Evolutionary conservation across 2,888 invertebrate genomes (phyloP).

Genomic region (Netelia melanura): DNA sequence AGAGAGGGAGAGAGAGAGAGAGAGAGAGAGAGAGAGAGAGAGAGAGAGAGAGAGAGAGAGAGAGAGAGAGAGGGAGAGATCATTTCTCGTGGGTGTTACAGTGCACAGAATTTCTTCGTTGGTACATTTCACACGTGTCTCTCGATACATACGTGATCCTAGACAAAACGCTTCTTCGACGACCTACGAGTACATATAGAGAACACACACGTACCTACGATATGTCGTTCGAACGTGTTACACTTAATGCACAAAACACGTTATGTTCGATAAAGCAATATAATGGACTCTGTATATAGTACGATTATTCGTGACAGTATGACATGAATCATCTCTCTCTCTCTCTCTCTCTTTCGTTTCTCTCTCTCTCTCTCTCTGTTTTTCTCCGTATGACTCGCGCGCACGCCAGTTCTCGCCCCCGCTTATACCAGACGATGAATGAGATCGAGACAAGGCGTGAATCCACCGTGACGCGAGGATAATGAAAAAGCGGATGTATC

Average conservation of each 20-base stretch:
- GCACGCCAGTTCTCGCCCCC: not conserved
- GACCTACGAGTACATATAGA: not conserved
- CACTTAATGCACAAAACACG: not conserved
- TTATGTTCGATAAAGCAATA: slow-evolving; percentile 5
- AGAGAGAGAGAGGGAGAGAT: not conserved
- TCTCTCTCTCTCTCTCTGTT: not conserved
- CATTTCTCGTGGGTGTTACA: slow-evolving; percentile 4
- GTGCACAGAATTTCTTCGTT: not conserved
- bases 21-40: too few species aligned
- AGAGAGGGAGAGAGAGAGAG: not conserved
- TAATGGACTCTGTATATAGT: not conserved
- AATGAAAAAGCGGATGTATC: not conserved
- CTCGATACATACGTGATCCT: not conserved
- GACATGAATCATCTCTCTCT: slow-evolving; percentile 18
- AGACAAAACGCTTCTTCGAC: not conserved
- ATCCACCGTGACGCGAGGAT: not conserved
- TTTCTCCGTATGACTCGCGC: not conserved
- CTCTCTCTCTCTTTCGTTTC: slow-evolving; percentile 2
- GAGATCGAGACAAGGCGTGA: not conserved
- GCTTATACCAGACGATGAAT: not conserved
- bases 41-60: not conserved
- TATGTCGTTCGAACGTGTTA: slow-evolving; percentile 1
- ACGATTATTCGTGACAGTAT: slow-evolving; percentile 23
- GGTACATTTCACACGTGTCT: not conserved
- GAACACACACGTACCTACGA: slow-evolving; percentile 5